A percentile compares a stretch with the other conserved stretches of the same genome.
Evolutionary conservation across 2,797 vertebrate species (phyloP).

Genomic region (Sebastes umbrosus): DNA sequence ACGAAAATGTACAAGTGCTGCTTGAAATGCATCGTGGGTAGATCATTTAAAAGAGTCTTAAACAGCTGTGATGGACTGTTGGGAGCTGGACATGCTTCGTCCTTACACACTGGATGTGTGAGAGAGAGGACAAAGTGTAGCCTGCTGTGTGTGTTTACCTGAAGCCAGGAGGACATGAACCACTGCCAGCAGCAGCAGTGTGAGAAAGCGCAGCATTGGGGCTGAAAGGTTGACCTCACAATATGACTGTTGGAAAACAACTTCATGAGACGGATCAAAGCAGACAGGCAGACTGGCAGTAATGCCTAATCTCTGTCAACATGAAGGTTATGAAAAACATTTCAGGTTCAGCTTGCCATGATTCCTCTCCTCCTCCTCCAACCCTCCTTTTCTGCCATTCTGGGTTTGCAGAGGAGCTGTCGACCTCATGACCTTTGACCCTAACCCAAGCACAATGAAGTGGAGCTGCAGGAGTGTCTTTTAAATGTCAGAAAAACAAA

Average conservation of each 20-base stretch:
- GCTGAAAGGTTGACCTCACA: slow-evolving; percentile 18
- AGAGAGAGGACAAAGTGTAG: neutral
- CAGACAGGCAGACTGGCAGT: slow-evolving; percentile 39
- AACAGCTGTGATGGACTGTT: slow-evolving; percentile 3
- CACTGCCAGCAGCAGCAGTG: slow-evolving; percentile 29
- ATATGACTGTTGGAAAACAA: slow-evolving; percentile 49
- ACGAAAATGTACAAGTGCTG: neutral
- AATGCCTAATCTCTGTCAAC: slow-evolving; percentile 39
- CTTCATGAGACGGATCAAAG: slow-evolving; percentile 45
- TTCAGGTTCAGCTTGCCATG: slow-evolving; percentile 16
- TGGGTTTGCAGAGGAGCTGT: slow-evolving; percentile 25
- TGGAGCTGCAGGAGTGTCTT: neutral
- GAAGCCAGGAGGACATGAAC: slow-evolving; percentile 14
- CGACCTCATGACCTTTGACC: slow-evolving; percentile 39
- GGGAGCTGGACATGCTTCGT: neutral
- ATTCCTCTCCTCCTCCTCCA: slow-evolving; percentile 5
- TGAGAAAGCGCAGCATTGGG: neutral
- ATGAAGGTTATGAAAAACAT: slow-evolving; percentile 45
- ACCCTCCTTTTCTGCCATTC: slow-evolving; percentile 18
- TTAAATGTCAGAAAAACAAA: neutral
- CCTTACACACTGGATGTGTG: neutral
- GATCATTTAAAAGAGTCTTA: neutral
- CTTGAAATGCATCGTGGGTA: neutral
- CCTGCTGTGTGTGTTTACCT: slow-evolving; percentile 39
- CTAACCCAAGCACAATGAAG: neutral